Percentiles rank a stretch among this genome's conserved stretches.
Conservation (phyloP, 2,113 vertebrate species). For the Colius striatus region DNA sequence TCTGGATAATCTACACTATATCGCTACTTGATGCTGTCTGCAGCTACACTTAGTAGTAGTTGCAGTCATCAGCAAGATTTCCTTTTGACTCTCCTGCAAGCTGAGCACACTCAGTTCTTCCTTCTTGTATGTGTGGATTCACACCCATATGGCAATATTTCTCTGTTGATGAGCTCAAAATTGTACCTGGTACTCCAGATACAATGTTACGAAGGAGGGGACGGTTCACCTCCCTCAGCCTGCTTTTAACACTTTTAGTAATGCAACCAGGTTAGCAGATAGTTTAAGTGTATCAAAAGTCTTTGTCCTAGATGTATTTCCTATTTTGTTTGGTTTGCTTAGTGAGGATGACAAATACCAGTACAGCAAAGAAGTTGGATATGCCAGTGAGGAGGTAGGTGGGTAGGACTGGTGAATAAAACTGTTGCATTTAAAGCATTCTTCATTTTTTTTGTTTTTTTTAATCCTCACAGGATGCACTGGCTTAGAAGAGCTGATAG, state of each 20-base stretch:
- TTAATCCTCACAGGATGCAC: conserved; percentile 86
- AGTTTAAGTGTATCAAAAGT: background rate
- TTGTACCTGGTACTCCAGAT: background rate
- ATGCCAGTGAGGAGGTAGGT: background rate
- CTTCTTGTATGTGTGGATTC: background rate
- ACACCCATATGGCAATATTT: background rate
- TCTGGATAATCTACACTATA: background rate
- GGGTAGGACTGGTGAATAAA: background rate
- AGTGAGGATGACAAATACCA: background rate
- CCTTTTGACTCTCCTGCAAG: background rate
- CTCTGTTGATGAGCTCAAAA: background rate
- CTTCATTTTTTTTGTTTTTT: background rate
- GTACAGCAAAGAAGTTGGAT: background rate
- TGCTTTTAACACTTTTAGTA: fast-evolving
- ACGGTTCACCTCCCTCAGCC: background rate
- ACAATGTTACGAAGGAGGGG: background rate
- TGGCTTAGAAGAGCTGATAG: conserved; percentile 92
- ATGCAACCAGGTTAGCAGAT: background rate
- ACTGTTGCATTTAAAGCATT: background rate
- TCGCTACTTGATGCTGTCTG: too few relatives aligned
- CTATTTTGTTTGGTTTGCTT: background rate
- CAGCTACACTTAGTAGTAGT: background rate
- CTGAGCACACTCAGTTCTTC: background rate
- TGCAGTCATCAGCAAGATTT: background rate
- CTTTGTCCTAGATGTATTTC: background rate